phyloP scores from a whole-genome alignment of 2,113 vertebrate genomes.

The Phyllostomus discolor region DNA sequence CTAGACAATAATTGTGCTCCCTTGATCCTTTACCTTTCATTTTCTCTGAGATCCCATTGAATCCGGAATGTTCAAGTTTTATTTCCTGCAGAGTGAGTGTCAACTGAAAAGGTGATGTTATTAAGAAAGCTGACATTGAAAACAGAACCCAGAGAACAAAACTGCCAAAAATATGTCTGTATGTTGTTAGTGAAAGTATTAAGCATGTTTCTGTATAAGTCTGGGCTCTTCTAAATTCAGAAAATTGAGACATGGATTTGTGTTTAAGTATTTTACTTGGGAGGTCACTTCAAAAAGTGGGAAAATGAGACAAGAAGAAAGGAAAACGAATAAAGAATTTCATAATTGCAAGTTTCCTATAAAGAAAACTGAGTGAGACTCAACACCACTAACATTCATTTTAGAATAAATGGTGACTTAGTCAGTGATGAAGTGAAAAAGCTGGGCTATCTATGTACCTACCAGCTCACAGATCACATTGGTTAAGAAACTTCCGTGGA shows the following conservation, averaged over 20 bases:
- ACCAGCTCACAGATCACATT: fast-evolving
- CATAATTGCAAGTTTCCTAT: background rate
- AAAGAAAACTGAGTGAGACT: background rate
- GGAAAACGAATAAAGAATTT: background rate
- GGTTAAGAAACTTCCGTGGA: background rate
- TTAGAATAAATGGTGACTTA: background rate
- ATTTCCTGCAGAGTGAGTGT: background rate
- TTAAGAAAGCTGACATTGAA: background rate
- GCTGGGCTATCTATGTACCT: background rate
- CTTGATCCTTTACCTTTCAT: background rate
- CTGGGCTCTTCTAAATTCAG: background rate
- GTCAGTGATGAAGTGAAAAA: background rate
- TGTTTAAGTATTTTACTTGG: background rate
- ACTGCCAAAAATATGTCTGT: background rate
- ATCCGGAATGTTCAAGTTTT: background rate
- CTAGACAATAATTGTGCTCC: background rate
- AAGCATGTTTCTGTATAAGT: background rate
- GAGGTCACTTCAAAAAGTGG: background rate
- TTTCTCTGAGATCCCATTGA: background rate
- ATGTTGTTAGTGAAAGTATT: background rate
- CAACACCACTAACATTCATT: background rate
- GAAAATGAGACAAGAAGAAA: background rate
- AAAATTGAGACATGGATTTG: background rate
- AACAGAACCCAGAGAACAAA: background rate
- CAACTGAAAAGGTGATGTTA: background rate